Evolutionary conservation across 2,113 vertebrate species (phyloP).

Genomic region (Kryptolebias marmoratus): DNA sequence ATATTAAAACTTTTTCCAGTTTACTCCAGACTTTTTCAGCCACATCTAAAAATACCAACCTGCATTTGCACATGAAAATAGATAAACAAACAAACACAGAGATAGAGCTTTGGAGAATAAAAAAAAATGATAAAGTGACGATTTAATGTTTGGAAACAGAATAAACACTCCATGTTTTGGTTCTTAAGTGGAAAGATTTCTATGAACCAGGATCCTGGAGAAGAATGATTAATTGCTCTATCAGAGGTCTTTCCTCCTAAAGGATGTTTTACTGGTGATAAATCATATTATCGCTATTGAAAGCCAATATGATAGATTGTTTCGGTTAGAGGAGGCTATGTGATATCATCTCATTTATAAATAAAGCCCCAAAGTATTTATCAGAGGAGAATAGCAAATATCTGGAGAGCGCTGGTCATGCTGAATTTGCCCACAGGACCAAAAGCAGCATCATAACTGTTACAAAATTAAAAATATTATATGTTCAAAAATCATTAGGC

Average conservation of each 20-base stretch:
- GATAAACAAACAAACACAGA: constrained; percentile 42
- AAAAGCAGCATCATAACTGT: constrained; percentile 2
- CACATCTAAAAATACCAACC: constrained; percentile 32
- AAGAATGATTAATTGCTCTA: constrained; percentile 79
- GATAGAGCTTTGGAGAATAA: constrained; percentile 57
- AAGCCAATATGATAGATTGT: constrained; percentile 79
- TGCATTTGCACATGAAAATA: constrained; percentile 33
- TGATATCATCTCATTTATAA: constrained; percentile 76
- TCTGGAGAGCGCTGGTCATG: constrained; percentile 34
- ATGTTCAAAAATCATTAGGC: not conserved
- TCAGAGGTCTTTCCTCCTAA: constrained; percentile 72
- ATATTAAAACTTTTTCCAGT: constrained; percentile 49
- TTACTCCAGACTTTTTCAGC: constrained; percentile 28
- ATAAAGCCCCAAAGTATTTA: constrained; percentile 60
- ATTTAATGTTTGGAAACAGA: constrained; percentile 63
- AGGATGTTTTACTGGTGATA: constrained; percentile 71
- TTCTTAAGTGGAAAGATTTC: constrained; percentile 70
- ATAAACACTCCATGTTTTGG: constrained; percentile 66
- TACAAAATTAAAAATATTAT: not conserved
- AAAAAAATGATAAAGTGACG: constrained; percentile 75
- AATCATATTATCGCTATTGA: constrained; percentile 83
- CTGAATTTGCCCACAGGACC: constrained; percentile 18
- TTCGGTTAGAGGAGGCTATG: constrained; percentile 48
- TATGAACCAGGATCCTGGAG: constrained; percentile 60
- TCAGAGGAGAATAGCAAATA: constrained; percentile 44